Base-by-base conservation (phyloP, 2,113 vertebrate species). In the Rhinogobius similis region DNA sequence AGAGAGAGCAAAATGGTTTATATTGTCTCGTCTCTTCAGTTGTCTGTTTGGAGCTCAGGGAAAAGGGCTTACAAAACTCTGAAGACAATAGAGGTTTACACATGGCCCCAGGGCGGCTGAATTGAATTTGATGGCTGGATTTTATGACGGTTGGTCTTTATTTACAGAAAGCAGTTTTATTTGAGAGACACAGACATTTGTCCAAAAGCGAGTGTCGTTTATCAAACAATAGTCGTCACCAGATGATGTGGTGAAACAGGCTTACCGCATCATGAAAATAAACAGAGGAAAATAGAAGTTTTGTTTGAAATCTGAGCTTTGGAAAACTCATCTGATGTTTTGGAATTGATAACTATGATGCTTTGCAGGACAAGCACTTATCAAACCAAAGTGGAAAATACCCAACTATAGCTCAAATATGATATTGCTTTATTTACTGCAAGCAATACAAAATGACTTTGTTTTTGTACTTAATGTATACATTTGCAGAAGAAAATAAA, bases 1-100 rank as follows among this genome's bases (percentile, higher is more conserved):
- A 36, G 3, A 36, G 32, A 36, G 32, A 36, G 32, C 32, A 36
- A 36, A 36, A 36, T 36, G 32, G 53, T 32, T n/a, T 41, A 5
- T 46, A 29, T 29, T 79, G 58, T 16, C 44, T 21, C 24, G 32
- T 62, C 44, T 38, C 0, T 39, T 67, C 23, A 41, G 44, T 72
- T 39, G 38, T 21, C 14, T 36, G 21, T 12, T 32, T 12, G 24
- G 36, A 23, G 20, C 36, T 41, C 24, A 12, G 38, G 21, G 36
- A 63, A 38, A 38, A n/a, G 36, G 59, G 18, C 29, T 36, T n/a
- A n/a, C 58, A 61, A 36, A 73, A 55, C 43, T 59, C 48, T 62
- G 29, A 62, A 65, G 68, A 65, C 36, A 46, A 56, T 4, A 10
- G 59, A 62, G 18, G 59, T 23, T 39, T 38, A 2, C 43, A 26